Percentiles rank a stretch among this genome's conserved stretches.
These are phyloP conservation scores for sheep (Ovis aries) DNA, from an alignment of 2,113 vertebrate genomes.

Conservation along the genomic window ARS-UI_Ramb_v3.0 NC_056061.1:37886001-37886500, in stretches of 20 bases:
- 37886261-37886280: constrained; percentile 32
- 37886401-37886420: background rate
- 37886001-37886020: background rate
- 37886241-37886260: background rate
- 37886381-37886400: constrained; percentile 19
- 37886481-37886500: background rate
- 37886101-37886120: constrained; percentile 66
- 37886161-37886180: constrained; percentile 69
- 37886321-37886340: background rate
- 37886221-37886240: background rate
- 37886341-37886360: background rate
- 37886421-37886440: background rate
- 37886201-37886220: constrained; percentile 41
- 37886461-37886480: background rate
- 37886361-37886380: background rate
- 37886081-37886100: constrained; percentile 65
- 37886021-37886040: constrained; percentile 28
- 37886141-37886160: constrained; percentile 79
- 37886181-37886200: constrained; percentile 75
- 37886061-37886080: constrained; percentile 53
- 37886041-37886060: background rate
- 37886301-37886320: constrained; percentile 29
- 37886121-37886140: constrained; percentile 77
- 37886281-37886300: background rate
- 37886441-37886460: background rate